Evolutionary conservation across 2,888 invertebrate genomes (phyloP).

Genomic region (Oscheius onirici): DNA sequence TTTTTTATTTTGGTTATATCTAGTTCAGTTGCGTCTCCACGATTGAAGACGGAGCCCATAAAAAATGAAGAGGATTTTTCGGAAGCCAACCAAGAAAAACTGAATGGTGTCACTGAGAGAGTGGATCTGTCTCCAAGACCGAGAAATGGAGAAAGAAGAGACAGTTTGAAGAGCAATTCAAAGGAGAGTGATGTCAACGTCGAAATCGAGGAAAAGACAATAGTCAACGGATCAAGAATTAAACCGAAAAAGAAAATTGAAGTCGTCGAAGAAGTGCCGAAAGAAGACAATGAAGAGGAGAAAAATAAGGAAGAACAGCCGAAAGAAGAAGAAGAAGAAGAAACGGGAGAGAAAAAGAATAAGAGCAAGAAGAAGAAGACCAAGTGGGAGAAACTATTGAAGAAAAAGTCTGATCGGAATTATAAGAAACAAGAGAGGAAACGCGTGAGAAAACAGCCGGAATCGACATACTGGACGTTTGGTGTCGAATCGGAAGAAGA

Average conservation of each 20-base stretch:
- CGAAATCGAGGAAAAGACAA: neutral
- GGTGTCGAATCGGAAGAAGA: too few species aligned
- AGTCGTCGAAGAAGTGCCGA: neutral
- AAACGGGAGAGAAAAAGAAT: conserved; percentile 1
- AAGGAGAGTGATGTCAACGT: neutral
- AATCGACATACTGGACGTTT: neutral
- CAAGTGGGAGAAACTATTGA: conserved; percentile 32
- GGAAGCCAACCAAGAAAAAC: too few species aligned
- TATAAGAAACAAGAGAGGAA: neutral
- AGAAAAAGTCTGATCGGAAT: conserved; percentile 7
- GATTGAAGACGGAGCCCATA: conserved; percentile 10
- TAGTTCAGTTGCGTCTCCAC: conserved; percentile 7
- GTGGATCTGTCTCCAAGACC: neutral
- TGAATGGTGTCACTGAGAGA: too few species aligned
- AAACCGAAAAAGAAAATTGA: neutral
- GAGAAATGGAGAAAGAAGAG: neutral
- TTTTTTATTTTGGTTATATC: neutral
- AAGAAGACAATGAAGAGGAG: neutral
- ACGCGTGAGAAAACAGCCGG: neutral
- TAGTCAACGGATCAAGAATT: conserved; percentile 2
- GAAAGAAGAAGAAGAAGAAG: neutral
- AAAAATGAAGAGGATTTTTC: neutral
- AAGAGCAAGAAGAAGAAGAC: neutral
- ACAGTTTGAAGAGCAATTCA: neutral
- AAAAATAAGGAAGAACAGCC: neutral